Conservation (phyloP, 1,140 invertebrate genomes). For the Penaeus chinensis region DNA sequence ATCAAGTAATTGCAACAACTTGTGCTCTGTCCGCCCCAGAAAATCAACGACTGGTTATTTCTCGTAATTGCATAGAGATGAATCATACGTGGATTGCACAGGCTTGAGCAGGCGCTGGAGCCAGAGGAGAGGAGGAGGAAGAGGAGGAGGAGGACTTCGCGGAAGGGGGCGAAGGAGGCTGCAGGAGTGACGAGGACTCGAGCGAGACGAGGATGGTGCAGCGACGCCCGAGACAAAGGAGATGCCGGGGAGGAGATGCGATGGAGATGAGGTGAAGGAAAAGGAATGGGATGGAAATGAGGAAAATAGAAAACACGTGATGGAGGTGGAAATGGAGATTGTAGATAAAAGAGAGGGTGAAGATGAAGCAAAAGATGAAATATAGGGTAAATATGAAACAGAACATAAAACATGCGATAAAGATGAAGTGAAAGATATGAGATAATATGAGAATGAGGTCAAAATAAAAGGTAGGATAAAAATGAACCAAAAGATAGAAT, state of each 20-base stretch:
- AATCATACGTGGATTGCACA: slow-evolving; percentile 33
- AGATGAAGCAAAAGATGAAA: too few species aligned
- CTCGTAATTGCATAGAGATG: slow-evolving; percentile 55
- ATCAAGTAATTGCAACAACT: slow-evolving; percentile 63
- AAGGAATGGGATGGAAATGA: background rate
- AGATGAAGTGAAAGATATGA: too few species aligned
- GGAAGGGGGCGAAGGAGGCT: background rate
- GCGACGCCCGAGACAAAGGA: background rate
- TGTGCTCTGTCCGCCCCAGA: slow-evolving; percentile 52
- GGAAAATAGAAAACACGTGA: too few species aligned
- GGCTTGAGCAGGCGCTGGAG: background rate
- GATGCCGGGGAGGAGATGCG: background rate
- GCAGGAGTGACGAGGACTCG: too few species aligned
- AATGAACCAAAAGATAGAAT: too few species aligned
- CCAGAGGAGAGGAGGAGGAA: slow-evolving; percentile 3
- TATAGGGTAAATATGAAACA: too few species aligned
- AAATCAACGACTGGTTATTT: slow-evolving; percentile 61
- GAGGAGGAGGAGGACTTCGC: background rate
- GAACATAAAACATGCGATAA: too few species aligned
- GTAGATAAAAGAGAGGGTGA: too few species aligned
- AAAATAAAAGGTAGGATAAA: too few species aligned
- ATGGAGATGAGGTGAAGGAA: background rate
- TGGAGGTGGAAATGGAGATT: too few species aligned
- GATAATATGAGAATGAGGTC: too few species aligned
- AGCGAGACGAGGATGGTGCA: background rate